Conservation (phyloP, 2,888 invertebrate genomes). For the Macropis europaea region DNA sequence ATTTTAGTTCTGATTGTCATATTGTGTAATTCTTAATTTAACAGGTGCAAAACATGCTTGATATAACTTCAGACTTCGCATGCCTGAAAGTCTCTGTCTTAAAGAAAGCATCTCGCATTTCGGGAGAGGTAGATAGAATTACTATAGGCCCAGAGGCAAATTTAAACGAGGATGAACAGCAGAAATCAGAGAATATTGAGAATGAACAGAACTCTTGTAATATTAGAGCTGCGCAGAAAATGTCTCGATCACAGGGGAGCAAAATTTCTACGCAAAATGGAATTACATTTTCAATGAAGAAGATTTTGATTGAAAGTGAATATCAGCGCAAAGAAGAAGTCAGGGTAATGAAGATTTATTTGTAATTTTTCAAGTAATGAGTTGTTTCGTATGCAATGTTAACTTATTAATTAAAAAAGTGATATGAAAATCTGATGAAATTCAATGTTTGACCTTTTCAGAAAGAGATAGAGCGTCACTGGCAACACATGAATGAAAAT, state of each 20-base stretch:
- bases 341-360: constrained; percentile 52
- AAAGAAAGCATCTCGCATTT: constrained; percentile 82
- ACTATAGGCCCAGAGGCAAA: constrained; percentile 81
- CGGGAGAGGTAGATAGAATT: constrained; percentile 81
- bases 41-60: constrained; percentile 56
- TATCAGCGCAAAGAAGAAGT: constrained; percentile 72
- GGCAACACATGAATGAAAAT: constrained; percentile 74
- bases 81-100: constrained; percentile 83
- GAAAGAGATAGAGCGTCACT: constrained; percentile 75
- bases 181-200: constrained; percentile 62
- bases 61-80: constrained; percentile 78
- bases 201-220: constrained; percentile 65
- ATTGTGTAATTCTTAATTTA: background rate
- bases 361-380: background rate
- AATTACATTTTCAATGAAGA: constrained; percentile 72
- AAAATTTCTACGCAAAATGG: constrained; percentile 69
- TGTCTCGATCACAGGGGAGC: constrained; percentile 68
- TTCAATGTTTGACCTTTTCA: constrained; percentile 33
- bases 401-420: background rate
- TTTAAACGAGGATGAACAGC: constrained; percentile 62
- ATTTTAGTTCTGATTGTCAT: background rate
- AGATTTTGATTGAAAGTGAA: constrained; percentile 75
- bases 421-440: background rate
- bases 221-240: constrained; percentile 68
- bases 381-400: background rate